phyloP scores from a whole-genome alignment of 1,140 invertebrate genomes.

The Cyclina sinensis region DNA sequence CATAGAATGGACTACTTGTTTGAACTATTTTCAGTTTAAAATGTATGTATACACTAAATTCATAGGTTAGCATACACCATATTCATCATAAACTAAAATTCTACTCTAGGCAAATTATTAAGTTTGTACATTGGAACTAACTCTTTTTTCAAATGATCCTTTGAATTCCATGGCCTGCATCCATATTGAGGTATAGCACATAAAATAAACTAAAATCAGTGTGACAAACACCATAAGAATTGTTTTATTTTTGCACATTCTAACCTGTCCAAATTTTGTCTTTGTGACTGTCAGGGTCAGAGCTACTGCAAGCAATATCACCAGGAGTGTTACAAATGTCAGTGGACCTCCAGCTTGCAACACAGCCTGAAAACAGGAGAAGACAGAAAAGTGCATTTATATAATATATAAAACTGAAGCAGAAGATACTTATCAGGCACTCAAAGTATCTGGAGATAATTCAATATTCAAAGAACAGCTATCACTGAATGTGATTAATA shows the following conservation, averaged over 20 bases:
- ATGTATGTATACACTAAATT: no score
- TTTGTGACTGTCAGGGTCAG: constrained; percentile 70
- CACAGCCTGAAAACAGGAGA: constrained; percentile 32
- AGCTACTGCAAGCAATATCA: constrained; percentile 73
- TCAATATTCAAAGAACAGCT: no score
- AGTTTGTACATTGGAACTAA: constrained; percentile 66
- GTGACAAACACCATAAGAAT: constrained; percentile 80
- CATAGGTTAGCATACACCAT: no score
- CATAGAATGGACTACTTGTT: no score
- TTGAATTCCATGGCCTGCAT: constrained; percentile 82
- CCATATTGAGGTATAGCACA: constrained; percentile 82
- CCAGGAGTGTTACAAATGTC: constrained; percentile 65
- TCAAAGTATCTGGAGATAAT: background rate
- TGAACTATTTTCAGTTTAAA: no score
- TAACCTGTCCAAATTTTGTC: constrained; percentile 71
- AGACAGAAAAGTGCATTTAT: background rate
- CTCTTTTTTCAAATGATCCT: constrained; percentile 79
- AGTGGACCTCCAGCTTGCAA: constrained; percentile 70
- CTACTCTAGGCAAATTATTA: background rate
- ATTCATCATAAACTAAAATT: background rate
- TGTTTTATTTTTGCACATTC: constrained; percentile 79
- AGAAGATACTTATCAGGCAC: background rate
- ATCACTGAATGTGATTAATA: no score
- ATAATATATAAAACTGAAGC: background rate
- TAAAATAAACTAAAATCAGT: constrained; percentile 81